Conservation (phyloP, 1,140 invertebrate genomes). For the Drosophila saltans region DNA sequence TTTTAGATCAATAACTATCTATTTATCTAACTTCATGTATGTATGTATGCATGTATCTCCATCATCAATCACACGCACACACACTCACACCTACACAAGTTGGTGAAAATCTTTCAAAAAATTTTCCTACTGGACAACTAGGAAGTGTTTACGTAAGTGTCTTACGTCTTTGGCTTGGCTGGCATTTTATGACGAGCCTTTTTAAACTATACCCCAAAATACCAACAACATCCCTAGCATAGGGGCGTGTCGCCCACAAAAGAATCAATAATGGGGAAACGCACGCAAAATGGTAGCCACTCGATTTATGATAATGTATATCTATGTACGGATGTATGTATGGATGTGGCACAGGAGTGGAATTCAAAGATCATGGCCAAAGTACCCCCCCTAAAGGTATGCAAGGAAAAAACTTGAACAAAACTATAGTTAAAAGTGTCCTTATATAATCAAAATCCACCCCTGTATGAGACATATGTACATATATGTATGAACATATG, state of each 20-base stretch:
- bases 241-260: conserved; percentile 1
- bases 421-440: not conserved
- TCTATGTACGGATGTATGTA: not conserved
- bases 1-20: conserved; percentile 1
- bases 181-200: not conserved
- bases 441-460: not conserved
- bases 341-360: not conserved
- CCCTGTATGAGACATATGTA: not conserved
- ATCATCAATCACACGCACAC: not conserved
- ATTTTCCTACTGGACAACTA: too few species aligned
- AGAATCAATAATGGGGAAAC: conserved; percentile 11
- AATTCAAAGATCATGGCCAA: not conserved
- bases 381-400: too few species aligned
- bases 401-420: too few species aligned
- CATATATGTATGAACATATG: not conserved
- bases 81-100: not conserved
- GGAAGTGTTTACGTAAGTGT: not conserved
- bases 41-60: not conserved
- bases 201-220: not conserved
- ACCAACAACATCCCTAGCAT: not conserved
- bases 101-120: too few species aligned
- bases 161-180: too few species aligned
- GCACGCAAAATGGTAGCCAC: not conserved
- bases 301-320: not conserved
- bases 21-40: too few species aligned